phyloP scores from a whole-genome alignment of 2,113 vertebrate species.

The Poicephalus gulielmi region DNA sequence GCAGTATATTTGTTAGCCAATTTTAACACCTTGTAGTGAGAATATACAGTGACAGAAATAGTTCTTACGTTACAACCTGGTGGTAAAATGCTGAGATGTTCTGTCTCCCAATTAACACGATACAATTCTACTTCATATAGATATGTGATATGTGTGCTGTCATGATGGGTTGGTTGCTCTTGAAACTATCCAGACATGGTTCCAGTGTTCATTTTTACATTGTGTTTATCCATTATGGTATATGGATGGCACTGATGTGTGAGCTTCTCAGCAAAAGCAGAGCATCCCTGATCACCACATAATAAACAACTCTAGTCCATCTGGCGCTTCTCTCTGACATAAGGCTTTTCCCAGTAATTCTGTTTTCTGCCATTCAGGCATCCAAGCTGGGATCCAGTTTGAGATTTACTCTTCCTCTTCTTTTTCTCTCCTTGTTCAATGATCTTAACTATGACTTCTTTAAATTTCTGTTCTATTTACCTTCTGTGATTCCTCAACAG shows the following conservation, averaged over 20 bases:
- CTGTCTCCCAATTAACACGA: background rate
- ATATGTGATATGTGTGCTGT: too few species aligned
- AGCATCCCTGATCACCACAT: background rate
- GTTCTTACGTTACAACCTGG: background rate
- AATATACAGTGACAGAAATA: background rate
- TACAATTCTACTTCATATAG: background rate
- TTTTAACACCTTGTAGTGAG: constrained; percentile 31
- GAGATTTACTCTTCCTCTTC: background rate
- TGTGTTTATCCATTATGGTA: background rate
- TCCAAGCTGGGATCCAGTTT: background rate
- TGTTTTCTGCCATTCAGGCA: background rate
- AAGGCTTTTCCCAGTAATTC: background rate
- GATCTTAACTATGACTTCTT: background rate
- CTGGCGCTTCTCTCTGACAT: background rate
- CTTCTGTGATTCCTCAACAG: fast-evolving
- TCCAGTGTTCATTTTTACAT: background rate
- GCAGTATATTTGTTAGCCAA: background rate
- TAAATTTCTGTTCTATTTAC: background rate
- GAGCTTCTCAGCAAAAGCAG: background rate
- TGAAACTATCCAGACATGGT: background rate
- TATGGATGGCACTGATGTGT: background rate
- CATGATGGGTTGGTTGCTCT: background rate
- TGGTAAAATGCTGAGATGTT: background rate
- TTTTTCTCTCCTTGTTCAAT: background rate
- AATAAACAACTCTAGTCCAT: background rate